Conservation (phyloP, 2,113 vertebrate species). For the Ictalurus punctatus region DNA sequence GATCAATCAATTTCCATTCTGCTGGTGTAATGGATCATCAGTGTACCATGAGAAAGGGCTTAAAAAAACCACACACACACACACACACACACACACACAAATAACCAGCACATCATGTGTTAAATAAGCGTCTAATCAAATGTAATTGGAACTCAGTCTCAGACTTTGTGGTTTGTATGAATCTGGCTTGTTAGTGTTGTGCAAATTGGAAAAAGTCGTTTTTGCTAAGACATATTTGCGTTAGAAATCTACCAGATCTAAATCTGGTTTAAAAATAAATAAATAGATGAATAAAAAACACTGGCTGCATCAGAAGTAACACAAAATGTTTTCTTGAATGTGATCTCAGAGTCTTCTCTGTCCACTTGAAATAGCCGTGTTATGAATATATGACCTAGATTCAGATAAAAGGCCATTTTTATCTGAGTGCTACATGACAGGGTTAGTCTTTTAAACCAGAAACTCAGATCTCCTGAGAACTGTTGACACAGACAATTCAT, state of each 20-base stretch:
- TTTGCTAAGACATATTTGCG: background rate
- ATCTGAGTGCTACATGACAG: background rate
- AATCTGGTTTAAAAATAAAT: too few relatives aligned
- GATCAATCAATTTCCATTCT: too few relatives aligned
- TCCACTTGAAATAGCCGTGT: background rate
- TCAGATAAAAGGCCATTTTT: constrained; percentile 3
- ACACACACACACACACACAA: background rate
- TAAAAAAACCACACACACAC: background rate
- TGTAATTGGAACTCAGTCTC: background rate
- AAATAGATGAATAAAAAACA: too few relatives aligned
- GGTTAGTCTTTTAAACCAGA: background rate
- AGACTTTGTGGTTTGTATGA: background rate
- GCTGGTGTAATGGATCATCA: too few relatives aligned
- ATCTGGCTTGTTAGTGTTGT: too few relatives aligned
- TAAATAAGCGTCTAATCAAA: background rate
- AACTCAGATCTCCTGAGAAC: background rate
- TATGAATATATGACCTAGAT: constrained; percentile 47
- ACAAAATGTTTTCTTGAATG: background rate
- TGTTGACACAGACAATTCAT: background rate
- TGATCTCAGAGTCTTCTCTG: background rate
- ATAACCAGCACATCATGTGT: background rate
- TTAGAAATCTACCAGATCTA: background rate
- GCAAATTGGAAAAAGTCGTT: background rate
- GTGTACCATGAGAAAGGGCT: too few relatives aligned
- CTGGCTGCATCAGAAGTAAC: background rate